Evolutionary conservation across 2,113 vertebrate species (phyloP).

Genomic region (Lagopus leucura): DNA sequence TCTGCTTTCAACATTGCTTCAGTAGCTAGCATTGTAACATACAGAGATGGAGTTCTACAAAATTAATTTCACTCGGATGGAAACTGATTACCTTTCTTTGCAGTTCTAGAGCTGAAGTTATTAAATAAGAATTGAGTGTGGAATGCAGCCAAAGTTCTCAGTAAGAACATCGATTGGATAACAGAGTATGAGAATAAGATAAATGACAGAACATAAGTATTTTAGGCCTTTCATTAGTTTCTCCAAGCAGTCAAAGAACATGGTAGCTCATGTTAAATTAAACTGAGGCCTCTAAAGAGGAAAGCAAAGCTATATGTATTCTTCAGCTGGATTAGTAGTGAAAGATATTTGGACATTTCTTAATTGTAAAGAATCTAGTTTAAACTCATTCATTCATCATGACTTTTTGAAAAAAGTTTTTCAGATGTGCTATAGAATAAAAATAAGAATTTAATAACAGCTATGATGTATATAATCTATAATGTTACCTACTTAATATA

Average conservation of each 20-base stretch:
- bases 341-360: neutral
- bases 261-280: neutral
- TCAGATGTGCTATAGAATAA: neutral
- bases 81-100: constrained; percentile 48
- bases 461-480: neutral
- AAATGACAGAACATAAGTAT: constrained; percentile 9
- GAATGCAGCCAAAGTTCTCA: constrained; percentile 19
- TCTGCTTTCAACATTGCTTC: constrained; percentile 55
- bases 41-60: constrained; percentile 32
- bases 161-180: neutral
- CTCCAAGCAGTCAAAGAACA: neutral
- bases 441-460: neutral
- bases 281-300: neutral
- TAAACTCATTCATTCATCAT: neutral
- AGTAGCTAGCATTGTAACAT: constrained; percentile 34
- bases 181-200: neutral
- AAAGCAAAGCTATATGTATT: neutral
- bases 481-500: neutral
- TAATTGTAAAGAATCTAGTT: neutral
- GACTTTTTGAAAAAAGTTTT: neutral
- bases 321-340: neutral
- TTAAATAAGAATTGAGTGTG: neutral
- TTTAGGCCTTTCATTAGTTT: neutral
- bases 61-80: constrained; percentile 50
- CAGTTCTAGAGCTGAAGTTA: constrained; percentile 40